Base-by-base conservation (phyloP, 2,888 invertebrate genomes). In the Lepidocyrtoides sp. region DNA sequence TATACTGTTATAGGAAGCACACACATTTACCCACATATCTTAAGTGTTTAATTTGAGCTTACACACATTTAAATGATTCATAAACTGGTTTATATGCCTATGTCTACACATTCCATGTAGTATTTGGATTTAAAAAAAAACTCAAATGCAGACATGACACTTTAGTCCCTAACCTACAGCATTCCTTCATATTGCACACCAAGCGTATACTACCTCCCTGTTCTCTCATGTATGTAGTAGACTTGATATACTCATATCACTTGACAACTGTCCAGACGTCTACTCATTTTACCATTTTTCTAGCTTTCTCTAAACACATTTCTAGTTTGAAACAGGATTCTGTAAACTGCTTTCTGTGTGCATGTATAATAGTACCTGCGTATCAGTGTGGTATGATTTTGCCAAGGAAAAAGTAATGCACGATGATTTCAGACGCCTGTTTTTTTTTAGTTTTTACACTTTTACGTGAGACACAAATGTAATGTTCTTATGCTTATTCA, bases 221-320 rank as follows among this genome's bases (percentile, higher is more conserved):
- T 41, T 0, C 23, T 41, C 0, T 17, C 60, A 8, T 8, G 8
- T 8, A 29, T 12, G 17, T 83, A 66, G 26, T 48, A 66, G 10
- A 5, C 48, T 66, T 23, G 5, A 36, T 36, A 29, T 36, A 57
- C n/a, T 72, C 60, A 75, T 75, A 44, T 57, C 51, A 87, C 60
- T 87, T 87, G 87, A 87, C 87, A 87, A 87, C 77, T 66, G 60
- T 79, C 79, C 79, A 79, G 79, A 87, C 20, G 41, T 66, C 48
- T 66, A 54, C 54, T 82, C 60, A 20, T 41, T 23, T 82, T 41
- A 23, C 51, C 77, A 77, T 26, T 60, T 54, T 54, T 60, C 72
- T 44, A 41, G 60, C 26, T 79, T 54, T 81, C 57, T 36, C 41
- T 5, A 17, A 29, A 36, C 66, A 66, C 29, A 7, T 32, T n/a